Evolutionary conservation across 30 jellyfish, hydroid and myxozoan genomes (phyloP).

Genomic region (Calvadosia cruxmelitensis): DNA sequence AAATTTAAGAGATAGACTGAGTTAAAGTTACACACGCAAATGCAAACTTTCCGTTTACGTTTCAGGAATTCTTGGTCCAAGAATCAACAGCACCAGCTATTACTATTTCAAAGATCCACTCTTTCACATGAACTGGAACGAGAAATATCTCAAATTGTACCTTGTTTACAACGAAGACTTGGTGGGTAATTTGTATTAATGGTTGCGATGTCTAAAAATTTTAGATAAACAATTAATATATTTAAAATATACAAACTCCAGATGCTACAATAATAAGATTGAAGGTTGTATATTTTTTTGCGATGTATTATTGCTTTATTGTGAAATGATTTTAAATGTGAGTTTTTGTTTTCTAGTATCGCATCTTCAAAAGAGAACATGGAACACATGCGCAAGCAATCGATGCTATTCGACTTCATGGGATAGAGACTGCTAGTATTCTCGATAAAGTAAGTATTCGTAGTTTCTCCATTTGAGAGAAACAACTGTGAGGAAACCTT

Average conservation of each 20-base stretch:
- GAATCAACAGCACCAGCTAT: slow-evolving; percentile 6
- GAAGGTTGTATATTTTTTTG: too few species aligned
- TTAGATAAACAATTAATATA: too few species aligned
- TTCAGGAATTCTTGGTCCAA: slow-evolving; percentile 6
- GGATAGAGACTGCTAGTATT: slow-evolving; percentile 27
- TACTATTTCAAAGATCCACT: slow-evolving; percentile 5
- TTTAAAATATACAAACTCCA: too few species aligned
- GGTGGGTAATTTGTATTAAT: slow-evolving; percentile 6
- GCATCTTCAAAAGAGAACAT: slow-evolving; percentile 26
- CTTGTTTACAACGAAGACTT: not conserved
- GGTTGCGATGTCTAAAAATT: too few species aligned
- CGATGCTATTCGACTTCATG: slow-evolving; percentile 34
- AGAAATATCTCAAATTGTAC: slow-evolving; percentile 12
- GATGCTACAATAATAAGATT: too few species aligned
- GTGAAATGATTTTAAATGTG: too few species aligned
- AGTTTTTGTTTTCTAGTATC: slow-evolving; percentile 12
- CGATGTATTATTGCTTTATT: too few species aligned
- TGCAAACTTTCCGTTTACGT: not conserved
- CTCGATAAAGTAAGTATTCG: slow-evolving; percentile 57
- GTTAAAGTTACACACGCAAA: too few species aligned
- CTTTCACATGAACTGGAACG: slow-evolving; percentile 11
- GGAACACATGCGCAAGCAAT: slow-evolving; percentile 25
- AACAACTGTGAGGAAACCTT: too few species aligned
- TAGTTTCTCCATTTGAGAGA: too few species aligned
- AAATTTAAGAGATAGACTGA: too few species aligned